Base-by-base conservation (phyloP, 2,888 invertebrate genomes). In the Trichacis sp. region DNA sequence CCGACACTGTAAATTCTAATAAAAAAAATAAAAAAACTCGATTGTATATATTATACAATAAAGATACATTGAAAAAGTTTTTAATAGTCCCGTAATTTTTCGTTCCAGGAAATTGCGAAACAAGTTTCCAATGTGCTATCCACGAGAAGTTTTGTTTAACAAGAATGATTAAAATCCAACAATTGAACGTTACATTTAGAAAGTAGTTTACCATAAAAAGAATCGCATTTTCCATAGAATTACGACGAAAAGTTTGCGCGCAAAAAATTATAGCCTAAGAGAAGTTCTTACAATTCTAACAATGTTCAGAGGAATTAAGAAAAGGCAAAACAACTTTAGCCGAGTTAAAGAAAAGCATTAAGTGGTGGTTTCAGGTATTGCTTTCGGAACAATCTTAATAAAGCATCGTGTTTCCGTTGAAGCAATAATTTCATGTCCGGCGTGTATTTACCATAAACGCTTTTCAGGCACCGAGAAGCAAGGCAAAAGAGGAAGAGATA, bases 391-490 rank as follows among this genome's bases (percentile, higher is more conserved):
- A 59, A 67, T 62, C 67, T 63, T 59, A 63, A 60, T 60, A 60
- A 68, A 68, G 63, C 54, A 57, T 57, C 63, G 63, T 48, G 60
- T 60, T 64, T 57, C 60, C 68, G 64, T 61, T 51, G 47, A 68
- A 54, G 68, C 58, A 68, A 68, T 60, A 68, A 68, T 64, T 68
- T 60, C 51, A 60, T 64, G 63, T 61, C 56, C 64, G 57, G 63
- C 51, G n/a, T n/a, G 67, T 67, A 63, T 67, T 67, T 68, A 64
- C 57, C 63, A 68, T 68, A 68, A 68, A 50, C 64, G 68, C 67
- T 67, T 46, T 46, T 46, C 46, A 46, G 46, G 29, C 46, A 46
- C 18, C 43, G 29, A 11, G 18, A 56, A 56, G 53, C 60, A 53
- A 40, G 40, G 57, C 54, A 58, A 53, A 68, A 64, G 68, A 47